Conservation (phyloP, 2,797 vertebrate species). For the Enteromius anoplus region DNA sequence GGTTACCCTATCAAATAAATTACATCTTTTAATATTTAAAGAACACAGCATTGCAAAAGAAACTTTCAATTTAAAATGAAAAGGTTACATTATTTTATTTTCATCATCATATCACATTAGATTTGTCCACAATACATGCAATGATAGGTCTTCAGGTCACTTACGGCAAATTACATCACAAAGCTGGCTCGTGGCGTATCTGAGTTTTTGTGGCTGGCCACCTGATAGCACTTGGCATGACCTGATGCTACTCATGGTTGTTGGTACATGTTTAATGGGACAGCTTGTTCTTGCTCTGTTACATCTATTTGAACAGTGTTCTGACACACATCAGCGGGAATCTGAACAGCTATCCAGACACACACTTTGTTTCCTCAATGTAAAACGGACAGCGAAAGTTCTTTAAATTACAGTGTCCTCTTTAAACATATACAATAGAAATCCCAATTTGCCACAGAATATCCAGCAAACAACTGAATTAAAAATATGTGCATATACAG, state of each 20-base stretch:
- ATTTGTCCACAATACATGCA: neutral
- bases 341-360: conserved; percentile 28
- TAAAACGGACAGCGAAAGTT: neutral
- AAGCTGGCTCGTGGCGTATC: conserved; percentile 59
- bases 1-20: neutral
- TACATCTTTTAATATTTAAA: neutral
- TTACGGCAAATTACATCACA: conserved; percentile 58
- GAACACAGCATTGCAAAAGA: neutral
- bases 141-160: conserved; percentile 17
- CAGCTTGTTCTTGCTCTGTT: conserved; percentile 72
- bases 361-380: conserved; percentile 6
- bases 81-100: neutral
- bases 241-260: conserved; percentile 73
- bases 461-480: neutral
- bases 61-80: neutral
- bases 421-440: neutral
- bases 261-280: conserved; percentile 81
- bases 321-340: conserved; percentile 53
- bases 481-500: neutral
- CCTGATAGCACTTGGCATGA: conserved; percentile 73
- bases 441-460: neutral
- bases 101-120: neutral
- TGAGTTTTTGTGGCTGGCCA: conserved; percentile 66
- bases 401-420: neutral
- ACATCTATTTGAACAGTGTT: conserved; percentile 62